These are phyloP conservation scores for Drosophila paranaensis DNA, from an alignment of 2,888 invertebrate genomes.

Conservation along the genomic window DNA sequence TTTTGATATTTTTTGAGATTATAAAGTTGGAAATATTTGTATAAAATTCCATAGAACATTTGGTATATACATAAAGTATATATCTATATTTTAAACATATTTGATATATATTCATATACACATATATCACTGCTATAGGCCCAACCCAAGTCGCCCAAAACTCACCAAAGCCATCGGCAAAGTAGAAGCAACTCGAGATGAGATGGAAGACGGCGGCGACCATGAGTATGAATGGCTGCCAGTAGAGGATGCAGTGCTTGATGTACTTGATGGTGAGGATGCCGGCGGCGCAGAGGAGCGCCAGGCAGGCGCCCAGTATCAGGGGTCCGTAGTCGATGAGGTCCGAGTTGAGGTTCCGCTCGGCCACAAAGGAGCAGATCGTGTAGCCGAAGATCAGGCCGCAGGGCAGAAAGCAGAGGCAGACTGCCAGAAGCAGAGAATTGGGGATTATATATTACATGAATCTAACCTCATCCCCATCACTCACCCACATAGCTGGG, in stretches of 20 bases:
- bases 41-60: no score
- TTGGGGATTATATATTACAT: background rate
- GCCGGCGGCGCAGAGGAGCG: conserved; percentile 60
- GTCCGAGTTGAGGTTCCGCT: conserved; percentile 57
- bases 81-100: no score
- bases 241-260: conserved; percentile 77
- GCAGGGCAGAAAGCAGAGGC: conserved; percentile 78
- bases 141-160: no score
- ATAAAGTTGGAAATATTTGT: no score
- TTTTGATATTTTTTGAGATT: no score
- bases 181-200: conserved; percentile 82
- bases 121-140: no score
- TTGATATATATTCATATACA: no score
- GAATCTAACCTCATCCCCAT: no score
- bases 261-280: conserved; percentile 74
- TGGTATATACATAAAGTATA: background rate
- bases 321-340: conserved; percentile 79
- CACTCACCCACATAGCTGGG: conserved; percentile 79
- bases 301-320: conserved; percentile 75
- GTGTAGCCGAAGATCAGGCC: conserved; percentile 82
- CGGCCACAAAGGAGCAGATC: conserved; percentile 77
- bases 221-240: conserved; percentile 76
- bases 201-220: conserved; percentile 71
- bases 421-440: conserved; percentile 52
- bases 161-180: conserved; percentile 81